These are phyloP conservation scores for Stomatorhinus walkeri DNA, from an alignment of 2,797 vertebrate genomes.

Conservation along the genomic window DNA sequence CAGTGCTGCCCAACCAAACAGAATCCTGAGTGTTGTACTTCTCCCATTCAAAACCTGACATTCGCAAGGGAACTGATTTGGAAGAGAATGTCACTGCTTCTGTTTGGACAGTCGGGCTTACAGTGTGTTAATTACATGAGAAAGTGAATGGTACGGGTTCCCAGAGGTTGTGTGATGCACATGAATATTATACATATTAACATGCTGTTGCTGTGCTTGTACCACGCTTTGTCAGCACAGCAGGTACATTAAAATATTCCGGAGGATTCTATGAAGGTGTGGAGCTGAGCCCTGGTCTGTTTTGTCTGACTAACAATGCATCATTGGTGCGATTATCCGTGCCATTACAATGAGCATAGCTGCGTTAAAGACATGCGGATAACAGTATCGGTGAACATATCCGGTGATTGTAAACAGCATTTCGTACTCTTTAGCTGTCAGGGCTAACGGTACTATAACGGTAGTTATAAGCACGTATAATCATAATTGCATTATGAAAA, in stretches of 20 bases:
- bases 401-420: neutral
- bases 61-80: neutral
- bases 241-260: slow-evolving; percentile 36
- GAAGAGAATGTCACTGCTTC: neutral
- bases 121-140: neutral
- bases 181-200: neutral
- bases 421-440: neutral
- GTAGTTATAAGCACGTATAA: neutral
- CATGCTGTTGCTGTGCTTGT: neutral
- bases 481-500: neutral
- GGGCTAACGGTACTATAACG: neutral
- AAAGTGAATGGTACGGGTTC: neutral
- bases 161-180: neutral
- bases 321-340: slow-evolving; percentile 43
- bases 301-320: slow-evolving; percentile 57
- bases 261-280: slow-evolving; percentile 52
- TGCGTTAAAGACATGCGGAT: neutral
- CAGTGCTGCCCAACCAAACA: neutral
- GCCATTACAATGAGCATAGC: slow-evolving; percentile 20
- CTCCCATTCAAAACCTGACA: neutral
- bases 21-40: neutral
- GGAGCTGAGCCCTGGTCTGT: slow-evolving; percentile 50
- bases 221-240: slow-evolving; percentile 27
- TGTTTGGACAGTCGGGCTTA: neutral
- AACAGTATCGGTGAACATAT: neutral